These are phyloP conservation scores for Serripes groenlandicus DNA, from an alignment of 2,888 invertebrate species.

Conservation along the genomic window DNA sequence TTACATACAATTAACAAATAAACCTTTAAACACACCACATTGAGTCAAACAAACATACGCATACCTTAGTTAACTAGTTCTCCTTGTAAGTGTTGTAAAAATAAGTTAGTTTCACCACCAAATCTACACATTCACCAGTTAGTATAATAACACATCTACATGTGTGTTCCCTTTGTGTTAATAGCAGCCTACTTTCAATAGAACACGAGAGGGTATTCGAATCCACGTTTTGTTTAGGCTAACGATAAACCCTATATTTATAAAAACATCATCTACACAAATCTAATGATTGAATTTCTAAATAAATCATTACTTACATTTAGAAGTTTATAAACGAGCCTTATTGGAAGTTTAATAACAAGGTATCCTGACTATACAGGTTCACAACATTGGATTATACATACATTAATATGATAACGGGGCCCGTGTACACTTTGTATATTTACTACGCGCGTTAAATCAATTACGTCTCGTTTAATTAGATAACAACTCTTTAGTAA, in stretches of 20 bases:
- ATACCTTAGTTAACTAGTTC: not conserved
- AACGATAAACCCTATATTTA: no score
- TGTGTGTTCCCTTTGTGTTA: constrained; percentile 27
- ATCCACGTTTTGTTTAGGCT: not conserved
- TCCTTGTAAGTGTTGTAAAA: not conserved
- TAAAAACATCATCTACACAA: no score
- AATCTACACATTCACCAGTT: not conserved
- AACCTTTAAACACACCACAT: constrained; percentile 2
- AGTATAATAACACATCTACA: constrained; percentile 7
- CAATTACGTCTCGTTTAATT: not conserved
- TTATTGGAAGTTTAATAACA: not conserved
- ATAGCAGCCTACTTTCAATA: constrained; percentile 19
- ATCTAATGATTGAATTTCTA: no score
- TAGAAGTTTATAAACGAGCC: no score
- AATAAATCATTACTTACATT: no score
- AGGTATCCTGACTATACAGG: constrained; percentile 21
- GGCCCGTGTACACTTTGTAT: constrained; percentile 1
- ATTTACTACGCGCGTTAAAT: constrained; percentile 21
- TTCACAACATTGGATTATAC: constrained; percentile 12
- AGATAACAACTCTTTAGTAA: not conserved
- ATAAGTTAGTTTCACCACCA: not conserved
- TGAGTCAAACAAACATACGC: not conserved
- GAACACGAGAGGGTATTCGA: not conserved
- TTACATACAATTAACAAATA: constrained; percentile 17
- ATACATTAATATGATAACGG: constrained; percentile 6